A percentile compares a stretch with the other conserved stretches of the same genome.
Evolutionary conservation across 1,140 invertebrate genomes (phyloP).

Genomic region (Ips typographus): DNA sequence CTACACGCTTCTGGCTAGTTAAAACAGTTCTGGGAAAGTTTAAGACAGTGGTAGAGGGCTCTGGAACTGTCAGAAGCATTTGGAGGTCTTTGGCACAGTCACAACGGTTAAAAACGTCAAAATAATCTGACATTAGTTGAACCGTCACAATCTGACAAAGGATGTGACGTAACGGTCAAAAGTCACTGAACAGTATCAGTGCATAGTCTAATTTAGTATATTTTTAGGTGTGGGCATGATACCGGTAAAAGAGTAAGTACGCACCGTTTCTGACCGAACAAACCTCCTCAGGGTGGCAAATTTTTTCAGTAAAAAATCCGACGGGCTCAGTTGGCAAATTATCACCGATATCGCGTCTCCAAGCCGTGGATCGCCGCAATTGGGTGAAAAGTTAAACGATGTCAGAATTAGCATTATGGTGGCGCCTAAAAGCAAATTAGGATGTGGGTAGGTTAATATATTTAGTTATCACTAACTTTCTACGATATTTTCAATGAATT

Average conservation of each 20-base stretch:
- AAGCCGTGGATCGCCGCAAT: conserved; percentile 47
- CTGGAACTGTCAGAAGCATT: too few species aligned
- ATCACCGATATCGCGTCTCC: conserved; percentile 57
- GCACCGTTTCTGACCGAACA: neutral
- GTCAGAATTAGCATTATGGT: conserved; percentile 65
- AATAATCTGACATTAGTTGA: too few species aligned
- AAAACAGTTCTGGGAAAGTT: too few species aligned
- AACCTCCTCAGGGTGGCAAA: too few species aligned
- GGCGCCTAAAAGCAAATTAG: conserved; percentile 66
- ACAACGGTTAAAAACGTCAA: too few species aligned
- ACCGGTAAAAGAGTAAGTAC: conserved; percentile 85
- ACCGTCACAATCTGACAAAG: too few species aligned
- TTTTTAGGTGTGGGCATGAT: conserved; percentile 83
- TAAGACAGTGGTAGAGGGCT: too few species aligned
- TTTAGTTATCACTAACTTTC: neutral
- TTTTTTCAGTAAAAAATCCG: conserved; percentile 61
- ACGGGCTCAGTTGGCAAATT: conserved; percentile 77
- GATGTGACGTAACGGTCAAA: neutral
- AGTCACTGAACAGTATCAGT: neutral
- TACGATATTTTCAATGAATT: neutral
- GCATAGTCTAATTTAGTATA: conserved; percentile 26
- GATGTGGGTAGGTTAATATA: conserved; percentile 59
- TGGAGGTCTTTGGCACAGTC: too few species aligned
- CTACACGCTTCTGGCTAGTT: too few species aligned
- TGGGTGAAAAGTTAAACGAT: conserved; percentile 53